Evolutionary conservation across 2,113 vertebrate genomes (phyloP).

Genomic region (Mesembrinibis cayennensis): DNA sequence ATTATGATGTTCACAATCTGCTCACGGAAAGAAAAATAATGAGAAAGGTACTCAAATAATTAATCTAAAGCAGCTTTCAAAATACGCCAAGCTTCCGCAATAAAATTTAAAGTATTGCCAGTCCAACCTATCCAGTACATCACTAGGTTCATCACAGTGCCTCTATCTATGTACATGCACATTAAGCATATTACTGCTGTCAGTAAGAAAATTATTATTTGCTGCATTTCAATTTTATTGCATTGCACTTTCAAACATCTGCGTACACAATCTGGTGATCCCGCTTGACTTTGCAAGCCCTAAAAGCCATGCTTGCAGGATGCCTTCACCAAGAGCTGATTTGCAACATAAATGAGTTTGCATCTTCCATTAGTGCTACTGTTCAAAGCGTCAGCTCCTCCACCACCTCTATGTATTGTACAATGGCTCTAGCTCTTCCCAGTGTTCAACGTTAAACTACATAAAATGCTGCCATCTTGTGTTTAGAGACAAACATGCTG

Average conservation of each 20-base stretch:
- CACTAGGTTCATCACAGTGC: not conserved
- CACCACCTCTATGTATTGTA: fast-evolving
- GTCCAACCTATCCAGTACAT: not conserved
- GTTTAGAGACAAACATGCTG: not conserved
- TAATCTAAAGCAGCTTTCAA: not conserved
- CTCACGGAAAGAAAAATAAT: not conserved
- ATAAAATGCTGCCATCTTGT: conserved; percentile 39
- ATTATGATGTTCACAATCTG: not conserved
- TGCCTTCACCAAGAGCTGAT: not conserved
- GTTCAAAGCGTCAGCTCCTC: not conserved
- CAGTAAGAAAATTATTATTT: not conserved
- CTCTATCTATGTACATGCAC: not conserved
- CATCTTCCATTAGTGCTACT: not conserved
- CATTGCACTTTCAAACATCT: not conserved
- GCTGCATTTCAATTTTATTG: not conserved
- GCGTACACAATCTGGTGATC: fast-evolving
- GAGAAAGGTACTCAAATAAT: not conserved
- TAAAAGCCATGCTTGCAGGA: not conserved
- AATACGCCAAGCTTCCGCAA: not conserved
- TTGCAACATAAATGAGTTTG: not conserved
- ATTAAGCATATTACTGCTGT: not conserved
- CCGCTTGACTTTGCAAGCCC: not conserved
- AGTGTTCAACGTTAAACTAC: not conserved
- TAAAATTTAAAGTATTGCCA: not conserved
- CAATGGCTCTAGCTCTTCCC: not conserved